Evolutionary conservation across 2,113 vertebrate species (phyloP).

Genomic region (Mustelus asterias): DNA sequence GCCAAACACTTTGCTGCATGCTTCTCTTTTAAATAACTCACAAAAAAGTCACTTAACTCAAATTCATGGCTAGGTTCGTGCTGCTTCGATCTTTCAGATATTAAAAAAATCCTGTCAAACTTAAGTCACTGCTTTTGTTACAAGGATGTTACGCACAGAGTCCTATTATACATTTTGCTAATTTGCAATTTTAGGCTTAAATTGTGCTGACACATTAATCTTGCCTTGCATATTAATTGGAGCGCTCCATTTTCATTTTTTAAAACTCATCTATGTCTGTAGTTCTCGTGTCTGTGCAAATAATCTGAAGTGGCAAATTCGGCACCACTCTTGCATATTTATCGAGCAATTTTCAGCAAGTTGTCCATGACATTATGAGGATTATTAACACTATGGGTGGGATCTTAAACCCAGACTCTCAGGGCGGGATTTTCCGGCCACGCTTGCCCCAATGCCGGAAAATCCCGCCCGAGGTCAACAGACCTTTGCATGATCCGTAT

Average conservation of each 20-base stretch:
- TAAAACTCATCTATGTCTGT: background rate
- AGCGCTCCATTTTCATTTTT: background rate
- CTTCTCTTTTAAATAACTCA: background rate
- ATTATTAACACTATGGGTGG: too few species aligned
- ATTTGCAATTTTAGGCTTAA: background rate
- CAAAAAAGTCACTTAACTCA: background rate
- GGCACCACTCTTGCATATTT: background rate
- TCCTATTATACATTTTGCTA: background rate
- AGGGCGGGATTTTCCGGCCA: too few species aligned
- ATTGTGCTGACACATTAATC: background rate
- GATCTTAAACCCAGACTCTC: too few species aligned
- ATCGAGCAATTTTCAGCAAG: background rate
- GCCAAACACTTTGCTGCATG: background rate
- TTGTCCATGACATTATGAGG: background rate
- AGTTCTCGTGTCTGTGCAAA: background rate
- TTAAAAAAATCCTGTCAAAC: background rate
- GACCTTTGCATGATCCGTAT: too few species aligned
- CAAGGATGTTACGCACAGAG: background rate
- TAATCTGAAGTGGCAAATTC: background rate
- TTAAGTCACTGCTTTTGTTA: background rate
- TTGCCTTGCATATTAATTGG: background rate
- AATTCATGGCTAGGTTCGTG: background rate
- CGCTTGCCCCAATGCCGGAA: too few species aligned
- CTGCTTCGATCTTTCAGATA: too few species aligned
- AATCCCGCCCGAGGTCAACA: too few species aligned